Conservation (phyloP, 2,113 vertebrate species). For the Microtus richardsoni region DNA sequence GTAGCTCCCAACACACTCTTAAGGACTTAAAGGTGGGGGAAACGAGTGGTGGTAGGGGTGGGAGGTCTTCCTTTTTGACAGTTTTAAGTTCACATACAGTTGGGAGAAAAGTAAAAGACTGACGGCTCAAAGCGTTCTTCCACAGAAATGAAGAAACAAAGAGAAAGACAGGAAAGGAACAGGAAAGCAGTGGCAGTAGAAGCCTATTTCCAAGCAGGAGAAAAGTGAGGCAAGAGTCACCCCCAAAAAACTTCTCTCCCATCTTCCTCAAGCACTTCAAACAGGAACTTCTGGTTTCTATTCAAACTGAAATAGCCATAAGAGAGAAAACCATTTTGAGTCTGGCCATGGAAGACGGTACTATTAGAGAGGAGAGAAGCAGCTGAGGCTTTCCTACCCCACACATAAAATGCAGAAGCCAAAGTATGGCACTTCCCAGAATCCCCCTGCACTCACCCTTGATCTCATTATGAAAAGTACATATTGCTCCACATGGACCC, state of each 20-base stretch:
- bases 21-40: neutral
- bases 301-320: neutral
- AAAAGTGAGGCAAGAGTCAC: neutral
- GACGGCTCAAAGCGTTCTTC: neutral
- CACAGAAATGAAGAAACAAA: neutral
- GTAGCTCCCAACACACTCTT: neutral
- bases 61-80: neutral
- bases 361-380: neutral
- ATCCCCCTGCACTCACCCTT: neutral
- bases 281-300: neutral
- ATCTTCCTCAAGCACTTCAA: neutral
- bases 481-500: neutral
- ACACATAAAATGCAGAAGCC: neutral
- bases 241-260: fast-evolving
- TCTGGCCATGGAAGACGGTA: neutral
- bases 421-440: neutral
- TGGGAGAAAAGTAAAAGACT: neutral
- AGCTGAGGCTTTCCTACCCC: neutral
- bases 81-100: neutral
- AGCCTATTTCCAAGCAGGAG: neutral
- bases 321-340: neutral
- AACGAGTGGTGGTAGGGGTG: neutral
- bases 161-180: neutral
- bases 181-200: neutral
- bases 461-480: neutral